phyloP scores from a whole-genome alignment of 2,113 vertebrate species.

The Thymallus thymallus region DNA sequence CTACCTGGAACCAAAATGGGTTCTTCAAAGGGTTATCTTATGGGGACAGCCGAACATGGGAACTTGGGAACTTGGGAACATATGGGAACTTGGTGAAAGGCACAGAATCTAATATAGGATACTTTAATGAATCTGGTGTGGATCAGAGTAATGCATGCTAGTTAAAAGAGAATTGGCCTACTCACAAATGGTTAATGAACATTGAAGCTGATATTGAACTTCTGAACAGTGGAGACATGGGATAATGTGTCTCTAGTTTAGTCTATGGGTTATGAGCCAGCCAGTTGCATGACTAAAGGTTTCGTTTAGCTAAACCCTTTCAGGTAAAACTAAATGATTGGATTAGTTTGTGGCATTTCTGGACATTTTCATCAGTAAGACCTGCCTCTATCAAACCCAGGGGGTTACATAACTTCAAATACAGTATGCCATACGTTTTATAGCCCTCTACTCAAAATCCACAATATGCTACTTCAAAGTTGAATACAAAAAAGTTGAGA shows the following conservation, averaged over 20 bases:
- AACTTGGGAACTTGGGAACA: not conserved
- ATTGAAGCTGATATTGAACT: not conserved
- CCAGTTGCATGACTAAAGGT: conserved; percentile 1
- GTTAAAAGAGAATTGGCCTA: not conserved
- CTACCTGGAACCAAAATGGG: too few relatives aligned
- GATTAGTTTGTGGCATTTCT: not conserved
- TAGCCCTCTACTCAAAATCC: not conserved
- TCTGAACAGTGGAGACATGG: not conserved
- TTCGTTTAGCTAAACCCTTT: not conserved
- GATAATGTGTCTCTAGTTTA: not conserved
- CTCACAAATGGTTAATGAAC: not conserved
- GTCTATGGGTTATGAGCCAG: not conserved
- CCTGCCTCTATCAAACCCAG: not conserved
- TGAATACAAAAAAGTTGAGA: not conserved
- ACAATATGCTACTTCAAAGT: not conserved
- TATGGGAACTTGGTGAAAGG: too few relatives aligned
- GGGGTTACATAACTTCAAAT: not conserved
- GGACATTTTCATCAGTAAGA: not conserved
- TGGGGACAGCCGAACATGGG: not conserved
- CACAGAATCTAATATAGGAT: too few relatives aligned
- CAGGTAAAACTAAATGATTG: not conserved
- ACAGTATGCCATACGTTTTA: not conserved
- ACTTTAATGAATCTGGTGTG: not conserved
- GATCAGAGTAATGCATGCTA: not conserved
- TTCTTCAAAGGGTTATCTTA: too few relatives aligned